Evolutionary conservation across 2,888 invertebrate species (phyloP).

Genomic region (Ormyrus nitidulus): DNA sequence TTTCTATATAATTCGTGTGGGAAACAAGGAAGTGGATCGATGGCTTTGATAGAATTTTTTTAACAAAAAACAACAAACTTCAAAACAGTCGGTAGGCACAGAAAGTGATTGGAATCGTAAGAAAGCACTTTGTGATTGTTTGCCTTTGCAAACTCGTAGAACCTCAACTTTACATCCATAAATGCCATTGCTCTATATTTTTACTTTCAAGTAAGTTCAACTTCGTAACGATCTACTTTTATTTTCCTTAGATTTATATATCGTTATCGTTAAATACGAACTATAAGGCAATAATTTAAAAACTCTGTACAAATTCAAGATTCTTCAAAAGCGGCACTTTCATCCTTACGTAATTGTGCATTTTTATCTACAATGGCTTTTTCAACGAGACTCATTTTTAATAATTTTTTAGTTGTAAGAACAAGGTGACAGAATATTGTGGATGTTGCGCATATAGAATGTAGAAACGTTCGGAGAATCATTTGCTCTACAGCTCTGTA

Average conservation of each 20-base stretch:
- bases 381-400: constrained; percentile 32
- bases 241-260: constrained; percentile 3
- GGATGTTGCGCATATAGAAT: not conserved
- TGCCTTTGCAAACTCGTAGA: constrained; percentile 32
- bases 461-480: not conserved
- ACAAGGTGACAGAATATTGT: not conserved
- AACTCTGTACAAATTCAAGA: constrained; percentile 53
- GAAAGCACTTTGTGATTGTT: constrained; percentile 2
- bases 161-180: constrained; percentile 54
- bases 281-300: constrained; percentile 55
- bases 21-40: constrained; percentile 10
- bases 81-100: constrained; percentile 2
- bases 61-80: constrained; percentile 1
- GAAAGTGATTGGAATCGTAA: not conserved
- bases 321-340: constrained; percentile 39
- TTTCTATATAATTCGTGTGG: constrained; percentile 16
- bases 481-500: constrained; percentile 44
- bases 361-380: constrained; percentile 48
- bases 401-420: not conserved
- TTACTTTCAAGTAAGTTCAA: constrained; percentile 20
- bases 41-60: not conserved
- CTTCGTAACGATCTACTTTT: constrained; percentile 20
- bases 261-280: constrained; percentile 34
- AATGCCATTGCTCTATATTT: constrained; percentile 53
- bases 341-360: constrained; percentile 11